Percentiles rank a stretch among this genome's conserved stretches.
Conservation (phyloP, 2,888 invertebrate genomes). For the Lasioglossum villosulum region DNA sequence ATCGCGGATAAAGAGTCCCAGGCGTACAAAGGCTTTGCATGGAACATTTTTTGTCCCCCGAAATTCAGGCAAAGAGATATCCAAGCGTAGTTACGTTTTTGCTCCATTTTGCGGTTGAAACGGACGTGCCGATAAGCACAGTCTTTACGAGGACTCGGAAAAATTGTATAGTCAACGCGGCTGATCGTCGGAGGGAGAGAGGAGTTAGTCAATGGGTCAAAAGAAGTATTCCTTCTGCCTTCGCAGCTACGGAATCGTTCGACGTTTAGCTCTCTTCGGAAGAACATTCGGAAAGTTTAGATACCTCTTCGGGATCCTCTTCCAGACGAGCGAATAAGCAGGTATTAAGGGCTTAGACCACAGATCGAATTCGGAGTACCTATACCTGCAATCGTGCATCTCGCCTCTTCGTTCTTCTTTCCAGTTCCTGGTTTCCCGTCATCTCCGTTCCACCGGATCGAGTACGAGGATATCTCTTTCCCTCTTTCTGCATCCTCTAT, state of each 20-base stretch:
- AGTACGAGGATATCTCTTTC: neutral
- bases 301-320: constrained; percentile 75
- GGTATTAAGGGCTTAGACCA: constrained; percentile 79
- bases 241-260: constrained; percentile 65
- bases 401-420: constrained; percentile 37
- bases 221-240: constrained; percentile 55
- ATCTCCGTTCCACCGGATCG: neutral
- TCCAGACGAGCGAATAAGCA: constrained; percentile 77
- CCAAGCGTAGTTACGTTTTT: constrained; percentile 33
- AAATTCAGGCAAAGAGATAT: constrained; percentile 19
- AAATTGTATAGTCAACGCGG: constrained; percentile 28
- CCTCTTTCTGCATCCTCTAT: neutral
- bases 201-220: constrained; percentile 63
- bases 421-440: constrained; percentile 30
- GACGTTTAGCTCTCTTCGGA: constrained; percentile 69
- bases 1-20: neutral
- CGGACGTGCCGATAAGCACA: constrained; percentile 2
- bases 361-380: constrained; percentile 73
- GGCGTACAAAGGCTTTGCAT: neutral
- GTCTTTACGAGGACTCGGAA: neutral
- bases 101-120: constrained; percentile 3
- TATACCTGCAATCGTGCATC: constrained; percentile 64
- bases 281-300: constrained; percentile 77
- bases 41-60: too few relatives aligned
- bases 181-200: constrained; percentile 36